Conservation (phyloP, 1,140 invertebrate genomes). For the Eurosta solidaginis region DNA sequence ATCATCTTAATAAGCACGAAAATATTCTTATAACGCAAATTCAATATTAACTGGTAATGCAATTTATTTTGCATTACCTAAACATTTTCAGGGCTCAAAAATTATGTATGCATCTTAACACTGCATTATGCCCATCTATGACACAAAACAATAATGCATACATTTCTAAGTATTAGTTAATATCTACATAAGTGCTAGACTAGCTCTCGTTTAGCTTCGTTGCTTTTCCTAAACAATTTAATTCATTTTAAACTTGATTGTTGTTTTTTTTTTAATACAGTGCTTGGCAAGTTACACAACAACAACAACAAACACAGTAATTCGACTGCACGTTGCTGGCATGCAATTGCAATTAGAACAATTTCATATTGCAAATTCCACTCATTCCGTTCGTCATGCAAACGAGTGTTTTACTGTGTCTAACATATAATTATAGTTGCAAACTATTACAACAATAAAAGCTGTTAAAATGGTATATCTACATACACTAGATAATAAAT, state of each 20-base stretch:
- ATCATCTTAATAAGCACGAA: no score
- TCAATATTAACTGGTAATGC: no score
- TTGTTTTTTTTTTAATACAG: neutral
- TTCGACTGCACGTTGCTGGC: neutral
- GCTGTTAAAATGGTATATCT: neutral
- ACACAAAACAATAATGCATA: no score
- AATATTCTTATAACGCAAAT: no score
- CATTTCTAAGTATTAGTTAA: no score
- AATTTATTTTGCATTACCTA: no score
- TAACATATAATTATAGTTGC: neutral
- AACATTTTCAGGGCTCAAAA: no score
- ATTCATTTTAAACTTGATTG: neutral
- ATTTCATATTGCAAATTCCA: neutral
- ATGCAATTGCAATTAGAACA: neutral
- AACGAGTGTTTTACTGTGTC: neutral
- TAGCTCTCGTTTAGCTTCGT: neutral
- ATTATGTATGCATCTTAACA: no score
- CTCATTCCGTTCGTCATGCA: neutral
- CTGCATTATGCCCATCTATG: no score
- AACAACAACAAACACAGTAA: neutral
- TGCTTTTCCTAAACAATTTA: neutral
- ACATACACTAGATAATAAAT: neutral
- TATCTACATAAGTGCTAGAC: no score
- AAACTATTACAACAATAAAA: neutral
- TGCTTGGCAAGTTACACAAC: neutral